Evolutionary conservation across 2,888 invertebrate genomes (phyloP).

Genomic region (Orthosia gothica): DNA sequence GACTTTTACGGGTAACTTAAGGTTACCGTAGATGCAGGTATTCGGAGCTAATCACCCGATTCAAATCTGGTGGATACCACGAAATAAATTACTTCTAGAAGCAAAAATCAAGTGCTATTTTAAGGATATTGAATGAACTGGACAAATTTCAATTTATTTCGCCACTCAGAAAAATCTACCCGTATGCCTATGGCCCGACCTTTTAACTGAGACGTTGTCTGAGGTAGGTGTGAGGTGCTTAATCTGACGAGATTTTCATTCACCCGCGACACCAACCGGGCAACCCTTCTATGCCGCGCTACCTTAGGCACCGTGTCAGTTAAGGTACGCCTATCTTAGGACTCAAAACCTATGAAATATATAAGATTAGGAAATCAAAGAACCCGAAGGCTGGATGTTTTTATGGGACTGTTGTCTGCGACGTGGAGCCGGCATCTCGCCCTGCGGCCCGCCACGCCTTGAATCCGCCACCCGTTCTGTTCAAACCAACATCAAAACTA

Average conservation of each 20-base stretch:
- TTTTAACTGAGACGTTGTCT: not conserved
- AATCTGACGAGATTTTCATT: not conserved
- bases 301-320: not conserved
- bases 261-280: not conserved
- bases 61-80: too few species aligned
- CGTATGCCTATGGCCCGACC: too few species aligned
- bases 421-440: constrained; percentile 21
- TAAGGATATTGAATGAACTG: not conserved
- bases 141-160: too few species aligned
- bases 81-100: not conserved
- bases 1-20: too few species aligned
- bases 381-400: constrained; percentile 31
- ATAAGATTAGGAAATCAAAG: not conserved
- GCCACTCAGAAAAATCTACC: not conserved
- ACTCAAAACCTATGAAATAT: not conserved
- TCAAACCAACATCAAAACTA: not conserved
- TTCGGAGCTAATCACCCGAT: too few species aligned
- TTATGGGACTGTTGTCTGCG: constrained; percentile 17
- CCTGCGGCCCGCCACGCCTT: constrained; percentile 25
- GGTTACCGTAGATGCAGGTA: too few species aligned
- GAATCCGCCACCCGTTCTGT: constrained; percentile 19
- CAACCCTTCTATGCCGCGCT: not conserved
- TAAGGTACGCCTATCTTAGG: not conserved
- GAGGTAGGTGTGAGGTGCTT: not conserved
- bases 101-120: not conserved